phyloP scores from a whole-genome alignment of 2,797 vertebrate genomes.

The Xenentodon cancila region DNA sequence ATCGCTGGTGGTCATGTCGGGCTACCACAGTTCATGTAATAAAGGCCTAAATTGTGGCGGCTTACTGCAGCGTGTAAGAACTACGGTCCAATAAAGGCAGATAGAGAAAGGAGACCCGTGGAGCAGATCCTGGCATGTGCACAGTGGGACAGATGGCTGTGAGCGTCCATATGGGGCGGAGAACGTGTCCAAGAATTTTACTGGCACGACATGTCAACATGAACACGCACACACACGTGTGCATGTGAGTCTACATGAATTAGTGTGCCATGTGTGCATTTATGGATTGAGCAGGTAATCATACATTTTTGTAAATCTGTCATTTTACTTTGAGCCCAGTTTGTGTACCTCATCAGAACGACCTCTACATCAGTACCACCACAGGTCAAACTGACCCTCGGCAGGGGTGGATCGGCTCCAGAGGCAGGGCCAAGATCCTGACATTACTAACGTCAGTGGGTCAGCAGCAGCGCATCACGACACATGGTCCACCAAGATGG shows the following conservation, averaged over 20 bases:
- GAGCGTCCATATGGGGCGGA: conserved; percentile 70
- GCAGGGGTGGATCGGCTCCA: conserved; percentile 38
- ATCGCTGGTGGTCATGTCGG: conserved; percentile 23
- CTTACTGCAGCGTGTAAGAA: conserved; percentile 36
- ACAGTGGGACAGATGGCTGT: conserved; percentile 72
- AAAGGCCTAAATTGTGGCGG: conserved; percentile 38
- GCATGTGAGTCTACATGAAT: conserved; percentile 29
- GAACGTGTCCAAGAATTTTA: conserved; percentile 57
- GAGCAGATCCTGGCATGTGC: conserved; percentile 60
- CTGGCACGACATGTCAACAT: conserved; percentile 20
- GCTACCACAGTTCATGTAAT: conserved; percentile 53
- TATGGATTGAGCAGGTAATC: conserved; percentile 34
- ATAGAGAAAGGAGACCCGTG: conserved; percentile 39
- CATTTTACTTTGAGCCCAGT: conserved; percentile 1
- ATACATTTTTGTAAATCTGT: not conserved
- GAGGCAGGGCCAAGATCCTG: conserved; percentile 54
- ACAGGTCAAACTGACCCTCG: conserved; percentile 66
- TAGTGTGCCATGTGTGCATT: conserved; percentile 10
- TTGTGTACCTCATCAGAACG: conserved; percentile 6
- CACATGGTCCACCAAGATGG: conserved; percentile 42
- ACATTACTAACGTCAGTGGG: conserved; percentile 59
- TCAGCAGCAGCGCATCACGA: conserved; percentile 32
- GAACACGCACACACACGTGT: not conserved
- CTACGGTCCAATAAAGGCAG: conserved; percentile 42
- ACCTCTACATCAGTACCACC: conserved; percentile 17